Evolutionary conservation across 2,888 invertebrate species (phyloP), one percentile per base, ranked within the genome.

Genomic region (Strigamia maritima): DNA sequence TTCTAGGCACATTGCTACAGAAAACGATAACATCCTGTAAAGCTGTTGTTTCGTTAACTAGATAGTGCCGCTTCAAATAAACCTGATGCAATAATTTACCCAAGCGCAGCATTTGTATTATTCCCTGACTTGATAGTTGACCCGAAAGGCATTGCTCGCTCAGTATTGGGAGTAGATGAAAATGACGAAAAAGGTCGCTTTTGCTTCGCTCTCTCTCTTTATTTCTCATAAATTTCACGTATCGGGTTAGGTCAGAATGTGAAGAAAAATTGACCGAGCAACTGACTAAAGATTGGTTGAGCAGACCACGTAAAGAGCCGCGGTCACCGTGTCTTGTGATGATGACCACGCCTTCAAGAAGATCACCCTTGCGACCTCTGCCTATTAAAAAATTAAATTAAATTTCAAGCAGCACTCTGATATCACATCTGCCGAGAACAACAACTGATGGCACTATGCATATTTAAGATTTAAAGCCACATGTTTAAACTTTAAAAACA

Each of bases 271-370:
- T 92, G 91, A 82, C 83, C 60, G 92, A 92, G 85, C 96, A 97
- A 81, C 94, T 92, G 22, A 96, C 89, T 78, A 89, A 89, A 77
- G 92, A 91, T 54, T 94, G 92, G 80, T 92, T 93, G 78, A 91
- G 90, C 0, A 97, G 90, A 84, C 94, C 93, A 12, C 93, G 92
- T 81, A 97, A 88, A 0, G 96, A 94, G 0, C 95, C 94, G 76
- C 97, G 88, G 85, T 96, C 96, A 0, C 97, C 97, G 85, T 97
- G 97, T 19, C 97, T 89, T 4, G 94, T 91, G 76, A 95, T 88
- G 77, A 94, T 88, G 60, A 94, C 85, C 2, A 93, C 89, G 6
- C 92, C 93, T 84, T 91, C 91, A 60, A 93, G 86, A 1, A 44
- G 19, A 74, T 80, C 75, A 28, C 74, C 74, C 24, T 79, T 76